Conservation (phyloP, 2,888 invertebrate species). For the Dasysyrphus albostriatus region DNA sequence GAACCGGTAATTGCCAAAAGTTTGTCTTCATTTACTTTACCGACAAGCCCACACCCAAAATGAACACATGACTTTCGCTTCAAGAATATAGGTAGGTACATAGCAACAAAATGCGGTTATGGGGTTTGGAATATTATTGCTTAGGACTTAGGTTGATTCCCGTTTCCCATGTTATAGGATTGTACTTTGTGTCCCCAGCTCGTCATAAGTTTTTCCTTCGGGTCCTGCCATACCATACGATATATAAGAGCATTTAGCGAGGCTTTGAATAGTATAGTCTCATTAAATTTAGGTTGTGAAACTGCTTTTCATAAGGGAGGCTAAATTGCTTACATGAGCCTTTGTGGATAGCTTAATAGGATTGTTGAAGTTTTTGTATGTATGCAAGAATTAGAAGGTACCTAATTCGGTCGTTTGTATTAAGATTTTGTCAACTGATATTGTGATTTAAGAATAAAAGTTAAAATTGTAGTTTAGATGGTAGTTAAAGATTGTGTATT, state of each 20-base stretch:
- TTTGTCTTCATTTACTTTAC: slow-evolving; percentile 73
- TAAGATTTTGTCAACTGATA: slow-evolving; percentile 8
- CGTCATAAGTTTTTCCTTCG: slow-evolving; percentile 42
- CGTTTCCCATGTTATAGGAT: not conserved
- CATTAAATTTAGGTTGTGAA: slow-evolving; percentile 29
- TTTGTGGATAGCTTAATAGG: slow-evolving; percentile 33
- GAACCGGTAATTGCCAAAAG: slow-evolving; percentile 70
- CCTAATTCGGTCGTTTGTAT: slow-evolving; percentile 17
- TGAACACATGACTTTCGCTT: slow-evolving; percentile 18
- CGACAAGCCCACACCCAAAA: slow-evolving; percentile 27
- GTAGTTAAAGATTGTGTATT: not conserved
- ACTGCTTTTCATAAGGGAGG: slow-evolving; percentile 54
- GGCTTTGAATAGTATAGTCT: slow-evolving; percentile 11
- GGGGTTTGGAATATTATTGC: slow-evolving; percentile 8
- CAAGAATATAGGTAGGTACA: slow-evolving; percentile 27
- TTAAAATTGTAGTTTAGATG: not conserved
- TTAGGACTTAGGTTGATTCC: slow-evolving; percentile 1
- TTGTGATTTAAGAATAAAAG: slow-evolving; percentile 6
- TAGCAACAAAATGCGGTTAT: slow-evolving; percentile 20
- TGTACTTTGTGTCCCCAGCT: slow-evolving; percentile 34
- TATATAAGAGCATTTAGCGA: slow-evolving; percentile 42
- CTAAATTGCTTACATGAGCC: slow-evolving; percentile 50
- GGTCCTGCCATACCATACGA: slow-evolving; percentile 21
- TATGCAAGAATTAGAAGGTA: slow-evolving; percentile 12
- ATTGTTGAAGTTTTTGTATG: slow-evolving; percentile 25